A percentile compares a stretch with the other conserved stretches of the same genome.
Conservation (phyloP, 2,113 vertebrate species). For the Corythornis vintsioides region DNA sequence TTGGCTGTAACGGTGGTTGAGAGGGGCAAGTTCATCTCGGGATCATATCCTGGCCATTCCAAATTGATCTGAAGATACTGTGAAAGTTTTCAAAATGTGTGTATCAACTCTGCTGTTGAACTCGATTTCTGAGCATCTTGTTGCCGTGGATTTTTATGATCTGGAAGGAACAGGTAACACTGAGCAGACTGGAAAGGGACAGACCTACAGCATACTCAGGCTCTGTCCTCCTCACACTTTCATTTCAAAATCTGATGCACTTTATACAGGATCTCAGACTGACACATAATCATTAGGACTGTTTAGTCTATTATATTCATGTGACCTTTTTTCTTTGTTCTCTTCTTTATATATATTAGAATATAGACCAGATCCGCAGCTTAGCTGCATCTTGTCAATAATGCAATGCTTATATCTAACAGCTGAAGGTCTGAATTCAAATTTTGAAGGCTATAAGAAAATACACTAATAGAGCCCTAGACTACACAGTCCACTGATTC, state of each 20-base stretch:
- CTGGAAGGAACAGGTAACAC: neutral
- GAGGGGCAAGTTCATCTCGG: neutral
- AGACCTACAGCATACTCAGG: neutral
- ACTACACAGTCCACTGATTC: neutral
- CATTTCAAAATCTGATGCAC: neutral
- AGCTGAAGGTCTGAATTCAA: neutral
- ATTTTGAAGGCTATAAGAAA: neutral
- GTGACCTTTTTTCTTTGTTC: neutral
- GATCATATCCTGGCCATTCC: neutral
- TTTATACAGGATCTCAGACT: neutral
- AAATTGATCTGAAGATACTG: neutral
- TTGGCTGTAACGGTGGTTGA: accelerated
- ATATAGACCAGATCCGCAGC: neutral
- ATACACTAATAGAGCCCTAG: neutral
- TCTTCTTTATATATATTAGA: neutral
- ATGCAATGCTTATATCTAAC: neutral
- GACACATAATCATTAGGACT: neutral
- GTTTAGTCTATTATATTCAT: neutral
- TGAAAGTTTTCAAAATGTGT: neutral
- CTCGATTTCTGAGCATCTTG: neutral
- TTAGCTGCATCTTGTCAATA: neutral
- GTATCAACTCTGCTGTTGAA: neutral
- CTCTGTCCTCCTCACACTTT: neutral
- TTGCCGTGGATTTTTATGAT: neutral
- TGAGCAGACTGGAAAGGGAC: neutral